These are phyloP conservation scores for Protonibea diacanthus DNA, from an alignment of 2,797 vertebrate species.

Conservation along the genomic window DNA sequence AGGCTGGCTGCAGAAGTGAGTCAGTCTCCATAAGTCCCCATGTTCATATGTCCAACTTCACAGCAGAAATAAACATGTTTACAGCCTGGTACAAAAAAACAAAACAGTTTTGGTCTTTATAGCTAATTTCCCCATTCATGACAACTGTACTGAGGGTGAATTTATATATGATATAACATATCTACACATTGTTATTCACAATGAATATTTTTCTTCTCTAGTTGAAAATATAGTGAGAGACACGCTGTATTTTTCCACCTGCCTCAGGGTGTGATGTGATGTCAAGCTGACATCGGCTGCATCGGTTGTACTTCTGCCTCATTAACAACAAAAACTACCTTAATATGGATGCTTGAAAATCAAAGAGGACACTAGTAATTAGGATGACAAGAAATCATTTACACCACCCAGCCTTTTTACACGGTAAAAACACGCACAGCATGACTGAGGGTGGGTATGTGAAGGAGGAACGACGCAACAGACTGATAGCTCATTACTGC, in stretches of 20 bases:
- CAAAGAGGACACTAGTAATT: conserved; percentile 42
- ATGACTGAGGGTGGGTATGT: neutral
- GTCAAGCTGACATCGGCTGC: conserved; percentile 28
- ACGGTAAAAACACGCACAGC: conserved; percentile 15
- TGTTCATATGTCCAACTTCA: too few relatives aligned
- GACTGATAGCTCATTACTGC: conserved; percentile 57
- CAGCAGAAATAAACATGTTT: too few relatives aligned
- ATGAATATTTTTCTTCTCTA: neutral
- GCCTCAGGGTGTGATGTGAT: conserved; percentile 7
- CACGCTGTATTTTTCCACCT: neutral
- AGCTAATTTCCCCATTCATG: too few relatives aligned
- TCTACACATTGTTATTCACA: neutral
- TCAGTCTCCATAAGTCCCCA: too few relatives aligned
- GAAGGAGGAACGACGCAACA: conserved; percentile 4
- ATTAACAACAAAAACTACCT: conserved; percentile 52
- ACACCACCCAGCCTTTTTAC: conserved; percentile 28
- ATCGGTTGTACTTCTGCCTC: conserved; percentile 24
- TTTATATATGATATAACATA: too few relatives aligned
- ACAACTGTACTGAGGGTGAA: too few relatives aligned
- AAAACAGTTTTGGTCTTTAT: too few relatives aligned
- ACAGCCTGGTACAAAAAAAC: too few relatives aligned
- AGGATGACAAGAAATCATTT: conserved; percentile 43
- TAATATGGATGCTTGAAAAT: conserved; percentile 43
- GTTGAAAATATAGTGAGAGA: neutral
- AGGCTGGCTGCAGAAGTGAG: too few relatives aligned